Percentiles rank a stretch among this genome's conserved stretches.
Evolutionary conservation across 2,113 vertebrate species (phyloP).

Genomic region (Colaptes auratus): DNA sequence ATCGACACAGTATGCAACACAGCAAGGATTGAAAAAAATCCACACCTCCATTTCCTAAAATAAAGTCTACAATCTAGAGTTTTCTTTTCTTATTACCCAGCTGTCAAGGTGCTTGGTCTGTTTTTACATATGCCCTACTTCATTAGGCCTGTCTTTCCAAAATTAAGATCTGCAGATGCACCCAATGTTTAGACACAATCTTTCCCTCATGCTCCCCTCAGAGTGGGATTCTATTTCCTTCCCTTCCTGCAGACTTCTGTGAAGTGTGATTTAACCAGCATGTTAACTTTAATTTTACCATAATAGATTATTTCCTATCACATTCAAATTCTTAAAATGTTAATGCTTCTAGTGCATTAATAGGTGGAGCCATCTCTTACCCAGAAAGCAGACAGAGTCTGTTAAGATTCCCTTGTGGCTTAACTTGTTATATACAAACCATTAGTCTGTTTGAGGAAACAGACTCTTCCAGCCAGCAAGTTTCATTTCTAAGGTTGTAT

Average conservation of each 20-base stretch:
- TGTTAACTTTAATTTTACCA: not conserved
- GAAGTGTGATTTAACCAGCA: not conserved
- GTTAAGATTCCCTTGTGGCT: conserved; percentile 7
- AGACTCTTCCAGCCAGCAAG: not conserved
- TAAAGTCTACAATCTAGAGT: not conserved
- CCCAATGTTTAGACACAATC: not conserved
- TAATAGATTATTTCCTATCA: not conserved
- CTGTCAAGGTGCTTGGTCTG: not conserved
- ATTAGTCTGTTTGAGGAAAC: conserved; percentile 22
- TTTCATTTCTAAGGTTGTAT: conserved; percentile 9
- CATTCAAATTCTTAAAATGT: not conserved
- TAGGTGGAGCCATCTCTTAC: not conserved
- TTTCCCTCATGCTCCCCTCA: not conserved
- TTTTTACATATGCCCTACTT: not conserved
- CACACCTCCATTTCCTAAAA: not conserved
- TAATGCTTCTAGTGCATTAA: not conserved
- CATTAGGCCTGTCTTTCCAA: not conserved
- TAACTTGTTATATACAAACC: conserved; percentile 18
- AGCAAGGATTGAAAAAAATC: not conserved
- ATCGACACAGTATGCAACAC: not conserved
- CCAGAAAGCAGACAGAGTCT: not conserved
- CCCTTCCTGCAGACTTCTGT: not conserved
- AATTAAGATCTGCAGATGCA: not conserved
- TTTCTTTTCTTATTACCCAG: not conserved
- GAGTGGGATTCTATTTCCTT: not conserved